Conservation (phyloP, 2,113 vertebrate genomes). For the Glareola pratincola region DNA sequence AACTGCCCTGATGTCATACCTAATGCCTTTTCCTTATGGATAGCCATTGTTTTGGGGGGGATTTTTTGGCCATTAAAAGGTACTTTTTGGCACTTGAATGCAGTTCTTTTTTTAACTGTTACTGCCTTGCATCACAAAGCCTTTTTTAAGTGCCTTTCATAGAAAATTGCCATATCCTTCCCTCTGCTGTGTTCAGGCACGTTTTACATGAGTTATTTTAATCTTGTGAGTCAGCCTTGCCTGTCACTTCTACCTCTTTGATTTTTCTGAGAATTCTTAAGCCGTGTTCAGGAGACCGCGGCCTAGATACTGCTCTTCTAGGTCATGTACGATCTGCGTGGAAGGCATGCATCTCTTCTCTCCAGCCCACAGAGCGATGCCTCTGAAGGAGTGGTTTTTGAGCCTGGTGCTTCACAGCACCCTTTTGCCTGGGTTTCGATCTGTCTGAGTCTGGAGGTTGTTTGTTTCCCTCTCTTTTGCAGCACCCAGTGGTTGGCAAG, state of each 20-base stretch:
- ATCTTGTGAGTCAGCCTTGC: constrained; percentile 22
- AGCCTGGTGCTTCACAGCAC: background rate
- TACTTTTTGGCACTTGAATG: background rate
- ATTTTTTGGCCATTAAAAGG: background rate
- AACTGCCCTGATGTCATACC: background rate
- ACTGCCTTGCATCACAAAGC: background rate
- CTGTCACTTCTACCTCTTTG: background rate
- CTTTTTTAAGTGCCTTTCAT: background rate
- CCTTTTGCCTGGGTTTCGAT: background rate
- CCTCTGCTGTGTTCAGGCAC: constrained; percentile 8
- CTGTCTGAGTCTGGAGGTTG: background rate
- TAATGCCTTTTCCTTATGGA: constrained; percentile 34
- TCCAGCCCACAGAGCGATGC: background rate
- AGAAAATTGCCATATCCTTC: constrained; percentile 31
- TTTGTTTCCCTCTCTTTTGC: background rate
- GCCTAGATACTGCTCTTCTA: background rate
- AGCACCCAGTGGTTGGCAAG: background rate
- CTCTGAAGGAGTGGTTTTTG: background rate
- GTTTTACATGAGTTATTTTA: constrained; percentile 19
- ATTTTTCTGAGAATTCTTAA: constrained; percentile 3
- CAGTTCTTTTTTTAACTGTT: constrained; percentile 16
- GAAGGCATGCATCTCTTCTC: background rate
- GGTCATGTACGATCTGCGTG: background rate
- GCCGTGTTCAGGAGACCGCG: background rate
- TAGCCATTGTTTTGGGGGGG: constrained; percentile 2